Evolutionary conservation across 2,888 invertebrate genomes (phyloP), one percentile per base, ranked within the genome.

Genomic region (Papilio demoleus): DNA sequence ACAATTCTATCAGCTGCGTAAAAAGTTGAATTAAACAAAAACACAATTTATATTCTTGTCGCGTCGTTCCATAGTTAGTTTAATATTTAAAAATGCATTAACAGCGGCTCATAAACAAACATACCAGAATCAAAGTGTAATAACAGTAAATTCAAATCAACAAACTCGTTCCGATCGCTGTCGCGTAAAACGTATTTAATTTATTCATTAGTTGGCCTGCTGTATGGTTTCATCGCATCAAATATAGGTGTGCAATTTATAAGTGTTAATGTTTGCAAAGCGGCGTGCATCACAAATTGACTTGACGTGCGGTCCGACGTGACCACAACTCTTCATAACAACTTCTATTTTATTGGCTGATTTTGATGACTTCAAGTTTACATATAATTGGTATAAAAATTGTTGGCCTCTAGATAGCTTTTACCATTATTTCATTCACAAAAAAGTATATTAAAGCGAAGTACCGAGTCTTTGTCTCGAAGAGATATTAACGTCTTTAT

Each of bases 181-280:
- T 69, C 69, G 42, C 63, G 58, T 58, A 56, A 70, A 67, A 17
- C 61, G 42, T 70, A 60, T 70, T 64, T 67, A 67, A 67, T 60
- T 70, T 67, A 67, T 70, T 67, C 67, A 64, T 67, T 70, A 66
- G 66, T 63, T 66, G 62, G 47, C 45, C 61, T 8, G 19, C 45
- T 42, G 19, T 64, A 59, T 53, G 70, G 74, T 69, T 71, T 64
- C 67, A 65, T 63, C 71, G 74, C 79, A 77, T 79, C 77, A 77
- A 79, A 79, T 75, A 73, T 70, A 73, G 73, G 61, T 72, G 74
- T 76, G 75, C 79, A 79, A 75, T 81, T 75, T 75, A 71, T 72
- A 76, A 80, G 79, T 77, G 80, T 79, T 75, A 56, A 80, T 76
- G 79, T 82, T 80, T 78, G 83, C 79, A 81, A 79, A 74, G 73